Evolutionary conservation across 2,113 vertebrate genomes (phyloP).

Genomic region (Limnothrissa miodon): DNA sequence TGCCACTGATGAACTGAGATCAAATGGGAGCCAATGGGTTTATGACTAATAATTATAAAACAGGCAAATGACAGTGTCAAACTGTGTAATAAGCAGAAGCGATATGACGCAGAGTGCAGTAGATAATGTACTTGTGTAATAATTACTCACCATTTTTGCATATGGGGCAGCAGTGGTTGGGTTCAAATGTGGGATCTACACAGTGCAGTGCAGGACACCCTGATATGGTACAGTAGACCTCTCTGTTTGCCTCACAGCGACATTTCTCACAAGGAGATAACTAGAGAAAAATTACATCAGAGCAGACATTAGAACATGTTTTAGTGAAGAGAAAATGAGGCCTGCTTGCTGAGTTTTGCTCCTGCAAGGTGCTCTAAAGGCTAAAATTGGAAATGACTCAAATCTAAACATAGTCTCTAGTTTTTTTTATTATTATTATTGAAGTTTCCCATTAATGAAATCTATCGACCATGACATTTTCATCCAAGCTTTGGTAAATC

Average conservation of each 20-base stretch:
- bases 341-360: neutral
- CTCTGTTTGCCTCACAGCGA: slow-evolving; percentile 71
- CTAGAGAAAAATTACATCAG: slow-evolving; percentile 40
- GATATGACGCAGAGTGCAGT: neutral
- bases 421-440: neutral
- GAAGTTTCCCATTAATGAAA: neutral
- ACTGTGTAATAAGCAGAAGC: neutral
- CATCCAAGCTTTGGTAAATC: neutral
- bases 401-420: neutral
- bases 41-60: neutral
- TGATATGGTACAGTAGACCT: slow-evolving; percentile 74
- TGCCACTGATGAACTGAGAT: neutral
- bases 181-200: slow-evolving; percentile 72
- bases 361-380: neutral
- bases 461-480: slow-evolving; percentile 1
- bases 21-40: neutral
- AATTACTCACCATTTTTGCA: slow-evolving; percentile 67
- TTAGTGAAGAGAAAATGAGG: neutral
- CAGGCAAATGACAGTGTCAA: neutral
- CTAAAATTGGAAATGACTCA: neutral
- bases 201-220: slow-evolving; percentile 74
- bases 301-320: neutral
- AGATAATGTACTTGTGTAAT: slow-evolving; percentile 16
- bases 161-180: slow-evolving; percentile 75
- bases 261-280: slow-evolving; percentile 73